Conservation (phyloP, 2,888 invertebrate species). For the Phrixothrix hirtus region DNA sequence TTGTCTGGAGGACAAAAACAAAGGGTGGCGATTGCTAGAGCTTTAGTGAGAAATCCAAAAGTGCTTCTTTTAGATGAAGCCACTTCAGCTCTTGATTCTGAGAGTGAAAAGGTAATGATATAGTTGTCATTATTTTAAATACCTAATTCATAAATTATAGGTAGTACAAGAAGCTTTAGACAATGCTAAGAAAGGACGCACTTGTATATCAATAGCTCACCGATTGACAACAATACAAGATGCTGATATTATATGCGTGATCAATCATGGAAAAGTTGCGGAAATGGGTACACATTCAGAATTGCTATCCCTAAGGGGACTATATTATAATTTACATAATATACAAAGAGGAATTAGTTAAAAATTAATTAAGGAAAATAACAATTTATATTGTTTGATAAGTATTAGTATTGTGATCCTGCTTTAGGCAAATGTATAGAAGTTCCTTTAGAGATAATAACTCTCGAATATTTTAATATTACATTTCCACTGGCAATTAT, state of each 20-base stretch:
- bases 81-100: constrained; percentile 82
- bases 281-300: constrained; percentile 74
- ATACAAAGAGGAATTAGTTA: constrained; percentile 43
- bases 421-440: no score
- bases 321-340: constrained; percentile 64
- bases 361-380: no score
- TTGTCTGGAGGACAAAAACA: constrained; percentile 86
- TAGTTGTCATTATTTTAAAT: neutral
- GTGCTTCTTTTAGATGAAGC: constrained; percentile 82
- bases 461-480: no score
- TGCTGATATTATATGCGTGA: constrained; percentile 76
- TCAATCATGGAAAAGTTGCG: constrained; percentile 69
- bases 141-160: constrained; percentile 47
- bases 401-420: no score
- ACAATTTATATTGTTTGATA: no score
- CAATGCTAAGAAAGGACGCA: constrained; percentile 77
- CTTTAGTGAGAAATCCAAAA: constrained; percentile 76
- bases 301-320: constrained; percentile 65
- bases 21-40: constrained; percentile 84
- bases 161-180: constrained; percentile 88
- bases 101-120: constrained; percentile 84
- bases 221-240: constrained; percentile 82
- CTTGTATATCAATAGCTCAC: constrained; percentile 87
- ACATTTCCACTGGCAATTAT: no score
- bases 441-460: no score